Percentiles rank a stretch among this genome's conserved stretches.
Conservation (phyloP, 2,113 vertebrate genomes). For the Lota lota region DNA sequence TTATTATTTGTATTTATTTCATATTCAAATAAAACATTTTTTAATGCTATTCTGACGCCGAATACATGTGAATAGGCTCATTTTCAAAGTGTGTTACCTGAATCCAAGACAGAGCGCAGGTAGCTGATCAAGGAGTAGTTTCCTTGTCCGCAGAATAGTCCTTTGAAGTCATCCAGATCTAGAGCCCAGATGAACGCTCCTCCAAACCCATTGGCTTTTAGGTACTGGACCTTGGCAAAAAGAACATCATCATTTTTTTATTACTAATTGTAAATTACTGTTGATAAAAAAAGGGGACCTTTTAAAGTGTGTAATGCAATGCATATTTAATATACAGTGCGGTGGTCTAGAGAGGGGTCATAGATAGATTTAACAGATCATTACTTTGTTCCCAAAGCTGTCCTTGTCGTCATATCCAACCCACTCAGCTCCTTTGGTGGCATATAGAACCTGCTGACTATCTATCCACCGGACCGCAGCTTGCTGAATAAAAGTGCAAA, state of each 20-base stretch:
- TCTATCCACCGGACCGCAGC: conserved; percentile 63
- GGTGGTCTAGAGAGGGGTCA: too few relatives aligned
- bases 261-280: too few relatives aligned
- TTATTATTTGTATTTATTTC: too few relatives aligned
- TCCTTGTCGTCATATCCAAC: conserved; percentile 74
- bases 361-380: not conserved
- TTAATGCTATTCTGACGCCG: too few relatives aligned
- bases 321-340: too few relatives aligned
- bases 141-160: conserved; percentile 73
- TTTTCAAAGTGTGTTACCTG: conserved; percentile 42
- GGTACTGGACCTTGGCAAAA: conserved; percentile 63
- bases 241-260: not conserved
- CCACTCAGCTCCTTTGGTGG: conserved; percentile 67
- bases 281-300: too few relatives aligned
- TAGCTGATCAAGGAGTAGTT: conserved; percentile 67
- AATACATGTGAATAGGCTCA: not conserved
- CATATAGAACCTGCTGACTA: conserved; percentile 77
- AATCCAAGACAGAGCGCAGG: conserved; percentile 59
- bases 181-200: conserved; percentile 80
- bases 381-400: conserved; percentile 77
- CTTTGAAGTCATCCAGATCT: conserved; percentile 80
- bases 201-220: conserved; percentile 74
- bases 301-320: too few relatives aligned
- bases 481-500: conserved; percentile 73
- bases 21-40: too few relatives aligned